phyloP scores from a whole-genome alignment of 2,113 vertebrate genomes.

The Pelmatolapia mariae region DNA sequence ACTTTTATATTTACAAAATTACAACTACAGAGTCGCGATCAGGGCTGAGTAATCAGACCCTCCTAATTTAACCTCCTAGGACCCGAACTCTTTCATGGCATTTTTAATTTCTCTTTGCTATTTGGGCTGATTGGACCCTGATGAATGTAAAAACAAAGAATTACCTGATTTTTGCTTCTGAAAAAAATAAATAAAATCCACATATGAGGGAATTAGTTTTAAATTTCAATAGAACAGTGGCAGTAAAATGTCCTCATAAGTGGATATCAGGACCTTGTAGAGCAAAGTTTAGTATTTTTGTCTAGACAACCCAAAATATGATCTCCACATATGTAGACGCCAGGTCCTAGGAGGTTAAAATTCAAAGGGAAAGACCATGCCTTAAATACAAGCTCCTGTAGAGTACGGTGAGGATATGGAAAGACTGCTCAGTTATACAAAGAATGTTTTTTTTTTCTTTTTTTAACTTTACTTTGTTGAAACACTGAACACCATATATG shows the following conservation, averaged over 20 bases:
- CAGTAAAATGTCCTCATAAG: not conserved
- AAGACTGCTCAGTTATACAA: not conserved
- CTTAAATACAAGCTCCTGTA: too few relatives aligned
- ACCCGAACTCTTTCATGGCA: rapidly evolving
- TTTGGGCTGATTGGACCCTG: not conserved
- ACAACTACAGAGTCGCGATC: not conserved
- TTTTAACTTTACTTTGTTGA: too few relatives aligned
- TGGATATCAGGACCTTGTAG: not conserved
- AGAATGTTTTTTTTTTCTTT: rapidly evolving
- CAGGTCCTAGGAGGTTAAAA: not conserved
- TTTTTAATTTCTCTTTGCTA: not conserved
- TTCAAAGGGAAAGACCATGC: not conserved
- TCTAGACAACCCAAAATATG: not conserved
- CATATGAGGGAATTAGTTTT: not conserved
- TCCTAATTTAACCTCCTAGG: rapidly evolving
- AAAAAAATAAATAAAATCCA: not conserved
- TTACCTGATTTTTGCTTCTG: not conserved
- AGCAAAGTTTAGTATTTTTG: not conserved
- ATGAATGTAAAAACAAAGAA: not conserved
- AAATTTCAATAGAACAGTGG: not conserved
- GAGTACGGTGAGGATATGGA: not conserved
- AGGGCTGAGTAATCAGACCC: not conserved
- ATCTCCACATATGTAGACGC: rapidly evolving
- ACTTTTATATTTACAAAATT: not conserved
- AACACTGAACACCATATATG: not conserved